Percentiles rank a stretch among this genome's conserved stretches.
Evolutionary conservation across 1,140 invertebrate genomes (phyloP).

Genomic region (Neoseiulus cucumeris): DNA sequence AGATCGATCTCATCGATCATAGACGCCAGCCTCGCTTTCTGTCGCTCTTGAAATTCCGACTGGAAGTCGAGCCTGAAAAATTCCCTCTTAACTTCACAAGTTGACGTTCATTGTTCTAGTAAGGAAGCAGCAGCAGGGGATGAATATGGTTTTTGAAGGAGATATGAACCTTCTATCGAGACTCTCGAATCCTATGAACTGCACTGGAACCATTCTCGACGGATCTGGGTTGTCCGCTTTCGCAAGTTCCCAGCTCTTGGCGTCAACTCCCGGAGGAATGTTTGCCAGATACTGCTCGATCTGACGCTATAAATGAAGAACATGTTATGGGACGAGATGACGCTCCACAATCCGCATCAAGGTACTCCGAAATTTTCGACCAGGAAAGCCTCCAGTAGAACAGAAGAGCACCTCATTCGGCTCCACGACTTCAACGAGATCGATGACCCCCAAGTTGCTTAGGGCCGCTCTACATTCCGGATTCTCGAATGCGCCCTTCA

Average conservation of each 20-base stretch:
- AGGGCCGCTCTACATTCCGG: conserved; percentile 42
- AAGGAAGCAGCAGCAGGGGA: too few relatives aligned
- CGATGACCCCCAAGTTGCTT: conserved; percentile 40
- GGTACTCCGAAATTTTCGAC: too few relatives aligned
- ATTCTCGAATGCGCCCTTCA: conserved; percentile 43
- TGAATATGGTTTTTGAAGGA: too few relatives aligned
- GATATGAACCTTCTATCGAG: conserved; percentile 61
- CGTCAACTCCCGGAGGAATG: conserved; percentile 45
- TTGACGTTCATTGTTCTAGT: too few relatives aligned
- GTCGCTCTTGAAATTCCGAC: not conserved
- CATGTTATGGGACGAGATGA: conserved; percentile 18
- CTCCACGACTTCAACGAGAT: conserved; percentile 20
- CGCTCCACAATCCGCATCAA: not conserved
- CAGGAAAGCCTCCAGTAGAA: too few relatives aligned
- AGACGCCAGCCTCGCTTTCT: conserved; percentile 19
- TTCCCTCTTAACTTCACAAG: too few relatives aligned
- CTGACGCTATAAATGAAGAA: conserved; percentile 33
- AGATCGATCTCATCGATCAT: conserved; percentile 54
- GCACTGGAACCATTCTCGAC: conserved; percentile 64
- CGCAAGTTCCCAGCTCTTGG: conserved; percentile 45
- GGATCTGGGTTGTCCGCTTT: conserved; percentile 80
- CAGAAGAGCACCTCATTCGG: not conserved
- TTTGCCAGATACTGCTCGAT: conserved; percentile 70
- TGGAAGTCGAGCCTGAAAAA: not conserved
- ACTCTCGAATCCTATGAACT: conserved; percentile 70